Conservation (phyloP, 2,888 invertebrate genomes). For the Orgyia antiqua region DNA sequence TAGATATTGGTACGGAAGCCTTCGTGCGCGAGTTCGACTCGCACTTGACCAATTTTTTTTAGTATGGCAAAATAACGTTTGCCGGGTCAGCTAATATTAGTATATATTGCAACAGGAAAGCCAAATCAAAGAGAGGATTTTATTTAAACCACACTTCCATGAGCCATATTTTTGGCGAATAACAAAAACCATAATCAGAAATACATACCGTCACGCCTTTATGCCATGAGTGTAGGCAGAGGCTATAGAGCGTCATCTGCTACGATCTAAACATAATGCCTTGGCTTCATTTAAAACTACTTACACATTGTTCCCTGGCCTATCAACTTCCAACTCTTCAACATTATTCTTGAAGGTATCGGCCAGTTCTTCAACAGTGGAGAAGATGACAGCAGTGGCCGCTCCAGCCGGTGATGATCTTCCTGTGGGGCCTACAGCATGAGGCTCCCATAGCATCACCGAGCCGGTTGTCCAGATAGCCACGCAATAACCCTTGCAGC, state of each 20-base stretch:
- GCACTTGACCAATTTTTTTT: too few species aligned
- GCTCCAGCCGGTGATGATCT: conserved; percentile 43
- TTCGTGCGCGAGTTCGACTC: too few species aligned
- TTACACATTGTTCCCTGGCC: conserved; percentile 52
- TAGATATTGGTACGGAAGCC: too few species aligned
- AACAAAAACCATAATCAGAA: too few species aligned
- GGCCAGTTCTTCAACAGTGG: conserved; percentile 44
- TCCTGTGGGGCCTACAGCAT: conserved; percentile 53
- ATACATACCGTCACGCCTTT: background rate
- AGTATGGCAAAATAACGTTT: too few species aligned
- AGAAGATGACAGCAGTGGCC: conserved; percentile 41
- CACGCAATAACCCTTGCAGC: conserved; percentile 61
- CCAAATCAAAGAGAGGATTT: too few species aligned
- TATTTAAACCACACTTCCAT: too few species aligned
- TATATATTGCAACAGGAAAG: too few species aligned
- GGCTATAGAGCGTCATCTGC: too few species aligned
- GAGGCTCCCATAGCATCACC: conserved; percentile 54
- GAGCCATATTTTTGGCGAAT: too few species aligned
- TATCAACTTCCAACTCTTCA: conserved; percentile 26
- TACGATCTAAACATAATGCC: background rate
- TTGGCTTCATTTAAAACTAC: conserved; percentile 11
- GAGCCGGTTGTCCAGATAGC: conserved; percentile 46
- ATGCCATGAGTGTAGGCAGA: too few species aligned
- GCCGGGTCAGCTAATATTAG: too few species aligned
- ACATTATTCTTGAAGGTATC: conserved; percentile 42